Evolutionary conservation across 2,888 invertebrate genomes (phyloP).

Genomic region (Euproctis similis): DNA sequence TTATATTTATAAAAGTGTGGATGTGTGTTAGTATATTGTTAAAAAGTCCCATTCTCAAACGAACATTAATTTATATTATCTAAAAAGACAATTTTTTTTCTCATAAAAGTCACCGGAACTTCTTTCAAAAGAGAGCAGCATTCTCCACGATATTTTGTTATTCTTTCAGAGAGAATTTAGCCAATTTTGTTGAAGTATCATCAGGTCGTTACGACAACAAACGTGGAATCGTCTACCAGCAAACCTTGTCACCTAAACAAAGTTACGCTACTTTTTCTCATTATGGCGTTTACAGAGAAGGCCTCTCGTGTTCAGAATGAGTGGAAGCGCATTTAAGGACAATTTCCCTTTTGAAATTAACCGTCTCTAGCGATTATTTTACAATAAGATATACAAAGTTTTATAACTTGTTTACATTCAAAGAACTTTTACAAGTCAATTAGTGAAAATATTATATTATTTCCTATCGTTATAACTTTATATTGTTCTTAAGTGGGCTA

Average conservation of each 20-base stretch:
- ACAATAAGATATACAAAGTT: too few species aligned
- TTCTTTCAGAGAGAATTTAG: constrained; percentile 11
- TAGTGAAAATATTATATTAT: too few species aligned
- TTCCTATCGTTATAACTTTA: too few species aligned
- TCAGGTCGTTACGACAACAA: constrained; percentile 10
- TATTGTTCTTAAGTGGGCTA: too few species aligned
- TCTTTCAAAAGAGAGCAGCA: not conserved
- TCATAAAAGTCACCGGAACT: not conserved
- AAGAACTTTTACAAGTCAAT: too few species aligned
- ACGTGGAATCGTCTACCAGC: constrained; percentile 10
- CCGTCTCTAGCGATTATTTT: constrained; percentile 27
- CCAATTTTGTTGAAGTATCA: not conserved
- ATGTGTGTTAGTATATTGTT: too few species aligned
- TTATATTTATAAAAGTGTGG: too few species aligned
- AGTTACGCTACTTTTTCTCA: constrained; percentile 22
- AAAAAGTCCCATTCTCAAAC: too few species aligned
- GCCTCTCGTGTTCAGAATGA: constrained; percentile 28
- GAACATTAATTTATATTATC: not conserved
- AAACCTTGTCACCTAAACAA: constrained; percentile 19
- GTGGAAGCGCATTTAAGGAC: constrained; percentile 49
- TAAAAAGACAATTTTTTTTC: not conserved
- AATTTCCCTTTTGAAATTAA: constrained; percentile 58
- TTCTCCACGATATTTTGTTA: too few species aligned
- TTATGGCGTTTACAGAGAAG: constrained; percentile 22
- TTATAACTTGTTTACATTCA: constrained; percentile 22